Percentiles rank a stretch among this genome's conserved stretches.
Evolutionary conservation across 2,888 invertebrate genomes (phyloP).

Genomic region (Apeira syringaria): DNA sequence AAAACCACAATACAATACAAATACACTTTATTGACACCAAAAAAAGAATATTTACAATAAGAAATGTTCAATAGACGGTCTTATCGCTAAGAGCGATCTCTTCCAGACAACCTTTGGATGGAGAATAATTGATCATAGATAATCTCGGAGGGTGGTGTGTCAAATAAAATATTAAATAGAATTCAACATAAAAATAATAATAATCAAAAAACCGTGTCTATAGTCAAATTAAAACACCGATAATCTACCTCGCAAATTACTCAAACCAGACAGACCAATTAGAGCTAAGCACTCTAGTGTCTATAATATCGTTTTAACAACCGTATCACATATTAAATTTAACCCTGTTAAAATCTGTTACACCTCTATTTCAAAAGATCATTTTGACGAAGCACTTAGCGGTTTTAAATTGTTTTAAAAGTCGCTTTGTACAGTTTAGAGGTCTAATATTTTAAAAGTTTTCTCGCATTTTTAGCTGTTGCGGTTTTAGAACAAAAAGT

Average conservation of each 20-base stretch:
- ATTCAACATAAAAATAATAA: too few relatives aligned
- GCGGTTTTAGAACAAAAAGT: too few relatives aligned
- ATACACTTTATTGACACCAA: too few relatives aligned
- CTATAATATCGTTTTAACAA: slow-evolving; percentile 22
- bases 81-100: too few relatives aligned
- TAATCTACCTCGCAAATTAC: slow-evolving; percentile 16
- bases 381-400: slow-evolving; percentile 10
- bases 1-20: too few relatives aligned
- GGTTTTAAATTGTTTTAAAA: neutral
- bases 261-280: slow-evolving; percentile 20
- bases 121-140: too few relatives aligned
- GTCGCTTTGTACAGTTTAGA: neutral
- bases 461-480: too few relatives aligned
- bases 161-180: too few relatives aligned
- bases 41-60: too few relatives aligned
- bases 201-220: slow-evolving; percentile 7
- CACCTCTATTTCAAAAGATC: slow-evolving; percentile 22
- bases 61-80: too few relatives aligned
- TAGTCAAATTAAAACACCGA: slow-evolving; percentile 7
- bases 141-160: too few relatives aligned
- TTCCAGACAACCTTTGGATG: too few relatives aligned
- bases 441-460: neutral
- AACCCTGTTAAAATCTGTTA: slow-evolving; percentile 29
- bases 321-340: slow-evolving; percentile 25
- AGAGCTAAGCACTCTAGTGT: slow-evolving; percentile 2